phyloP scores from a whole-genome alignment of 2,113 vertebrate genomes.

The Peromyscus leucopus region DNA sequence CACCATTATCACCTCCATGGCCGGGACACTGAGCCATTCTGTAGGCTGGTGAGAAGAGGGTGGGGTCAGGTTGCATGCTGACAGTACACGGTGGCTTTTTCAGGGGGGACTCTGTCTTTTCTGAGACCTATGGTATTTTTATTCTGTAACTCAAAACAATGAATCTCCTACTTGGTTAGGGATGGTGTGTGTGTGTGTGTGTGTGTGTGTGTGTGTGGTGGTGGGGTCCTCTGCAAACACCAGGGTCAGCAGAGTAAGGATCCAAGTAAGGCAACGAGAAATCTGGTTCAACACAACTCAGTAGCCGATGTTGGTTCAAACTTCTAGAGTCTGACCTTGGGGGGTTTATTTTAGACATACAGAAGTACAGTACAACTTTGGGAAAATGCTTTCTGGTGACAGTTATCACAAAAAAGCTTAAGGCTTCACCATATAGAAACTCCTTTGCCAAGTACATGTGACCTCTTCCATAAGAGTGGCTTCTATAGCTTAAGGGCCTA shows the following conservation, averaged over 20 bases:
- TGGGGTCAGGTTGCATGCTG: not conserved
- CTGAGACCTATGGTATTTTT: not conserved
- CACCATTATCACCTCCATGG: not conserved
- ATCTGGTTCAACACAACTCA: not conserved
- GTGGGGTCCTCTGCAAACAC: not conserved
- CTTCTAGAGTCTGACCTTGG: not conserved
- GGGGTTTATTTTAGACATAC: not conserved
- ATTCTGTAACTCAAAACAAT: conserved; percentile 27
- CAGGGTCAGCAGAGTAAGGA: not conserved
- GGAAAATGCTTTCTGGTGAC: not conserved
- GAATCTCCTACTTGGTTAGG: not conserved
- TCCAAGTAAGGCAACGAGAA: not conserved
- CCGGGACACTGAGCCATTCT: not conserved
- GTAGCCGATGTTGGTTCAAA: not conserved
- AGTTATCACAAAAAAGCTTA: not conserved
- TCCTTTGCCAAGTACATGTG: not conserved
- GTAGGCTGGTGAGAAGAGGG: not conserved
- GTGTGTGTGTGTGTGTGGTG: too few species aligned
- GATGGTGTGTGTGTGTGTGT: too few species aligned
- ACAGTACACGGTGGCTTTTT: rapidly evolving
- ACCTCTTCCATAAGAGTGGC: not conserved
- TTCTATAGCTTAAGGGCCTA: not conserved
- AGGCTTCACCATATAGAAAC: not conserved
- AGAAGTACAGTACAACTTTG: not conserved
- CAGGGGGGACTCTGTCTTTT: not conserved